Evolutionary conservation across 2,797 vertebrate species (phyloP), one percentile per base, ranked within the genome.

Genomic region (Sebastes hubbsi): DNA sequence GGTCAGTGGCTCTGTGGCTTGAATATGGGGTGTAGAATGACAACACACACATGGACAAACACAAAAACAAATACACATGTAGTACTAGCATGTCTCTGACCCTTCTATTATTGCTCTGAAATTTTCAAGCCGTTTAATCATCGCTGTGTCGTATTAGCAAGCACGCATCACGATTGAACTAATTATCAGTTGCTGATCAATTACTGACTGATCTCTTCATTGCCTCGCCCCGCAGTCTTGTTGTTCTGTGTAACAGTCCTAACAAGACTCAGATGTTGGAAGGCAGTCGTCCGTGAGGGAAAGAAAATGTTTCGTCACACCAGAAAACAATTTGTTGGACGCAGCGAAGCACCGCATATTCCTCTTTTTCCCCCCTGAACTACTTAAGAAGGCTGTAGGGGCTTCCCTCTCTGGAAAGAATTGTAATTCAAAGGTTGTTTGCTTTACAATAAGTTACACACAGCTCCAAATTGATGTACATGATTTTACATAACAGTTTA

Each of bases 281-380:
- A 83, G 71, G 66, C 79, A 66, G 89, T 86, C 72, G 71, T 89
- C 89, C 70, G 16, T 81, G 79, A 91, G 78, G 81, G 80, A 1
- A 75, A 79, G 86, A 85, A 85, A 87, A 86, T 62, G 71, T 93
- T 94, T 94, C 72, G 69, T 94, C 90, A 91, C 92, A 94, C 88
- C 84, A 94, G 92, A 93, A 93, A 94, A 92, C 92, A 92, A 93
- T 91, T 93, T 94, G 88, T 91, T 94, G 87, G 87, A 91, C 88
- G 75, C 85, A 87, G 83, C 60, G 80, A 82, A 91, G 87, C 75
- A 49, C 75, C 75, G 87, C 83, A 83, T 74, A 80, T 86, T 86
- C 36, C 1, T 12, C 42, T 78, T 84, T 88, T 71, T 22, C 32
- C 58, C 20, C 59, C 74, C 75, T 81, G 29, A 77, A 81, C 77